A percentile compares a stretch with the other conserved stretches of the same genome.
Evolutionary conservation across 1,140 invertebrate genomes (phyloP).

Genomic region (Agrypnia vestita): DNA sequence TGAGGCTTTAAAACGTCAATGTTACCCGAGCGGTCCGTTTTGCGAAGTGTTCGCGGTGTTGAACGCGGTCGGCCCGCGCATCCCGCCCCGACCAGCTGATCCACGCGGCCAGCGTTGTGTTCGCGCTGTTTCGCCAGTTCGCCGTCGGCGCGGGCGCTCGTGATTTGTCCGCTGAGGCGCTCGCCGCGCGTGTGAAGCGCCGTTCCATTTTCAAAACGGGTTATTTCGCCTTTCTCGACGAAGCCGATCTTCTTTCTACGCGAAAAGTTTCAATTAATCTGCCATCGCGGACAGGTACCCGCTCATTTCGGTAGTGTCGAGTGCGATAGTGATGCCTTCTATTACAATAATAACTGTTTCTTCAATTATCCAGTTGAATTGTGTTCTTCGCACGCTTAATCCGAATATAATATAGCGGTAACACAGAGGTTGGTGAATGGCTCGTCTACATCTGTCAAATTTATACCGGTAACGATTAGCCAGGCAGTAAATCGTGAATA

Average conservation of each 20-base stretch:
- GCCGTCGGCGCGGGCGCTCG: slow-evolving; percentile 8
- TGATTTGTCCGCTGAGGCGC: neutral
- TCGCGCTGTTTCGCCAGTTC: slow-evolving; percentile 10
- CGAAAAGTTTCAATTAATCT: neutral
- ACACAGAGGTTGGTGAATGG: too few relatives aligned
- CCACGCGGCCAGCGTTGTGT: slow-evolving; percentile 4
- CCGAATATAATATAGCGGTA: too few relatives aligned
- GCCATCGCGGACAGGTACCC: neutral
- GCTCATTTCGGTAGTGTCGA: neutral
- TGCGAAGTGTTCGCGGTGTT: neutral
- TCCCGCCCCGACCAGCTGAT: slow-evolving; percentile 1
- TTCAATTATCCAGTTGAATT: neutral
- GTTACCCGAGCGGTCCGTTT: neutral
- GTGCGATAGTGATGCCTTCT: neutral
- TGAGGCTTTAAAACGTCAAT: neutral
- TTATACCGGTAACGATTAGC: neutral
- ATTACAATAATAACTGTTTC: neutral
- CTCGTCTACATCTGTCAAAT: neutral
- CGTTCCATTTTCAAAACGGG: slow-evolving; percentile 14
- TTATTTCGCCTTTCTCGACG: neutral
- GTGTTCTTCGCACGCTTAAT: neutral
- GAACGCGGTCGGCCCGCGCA: neutral
- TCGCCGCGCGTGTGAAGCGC: neutral
- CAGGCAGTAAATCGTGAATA: too few relatives aligned
- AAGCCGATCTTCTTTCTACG: neutral